Base-by-base conservation (phyloP, 2,888 invertebrate genomes). In the Noctua fimbriata region DNA sequence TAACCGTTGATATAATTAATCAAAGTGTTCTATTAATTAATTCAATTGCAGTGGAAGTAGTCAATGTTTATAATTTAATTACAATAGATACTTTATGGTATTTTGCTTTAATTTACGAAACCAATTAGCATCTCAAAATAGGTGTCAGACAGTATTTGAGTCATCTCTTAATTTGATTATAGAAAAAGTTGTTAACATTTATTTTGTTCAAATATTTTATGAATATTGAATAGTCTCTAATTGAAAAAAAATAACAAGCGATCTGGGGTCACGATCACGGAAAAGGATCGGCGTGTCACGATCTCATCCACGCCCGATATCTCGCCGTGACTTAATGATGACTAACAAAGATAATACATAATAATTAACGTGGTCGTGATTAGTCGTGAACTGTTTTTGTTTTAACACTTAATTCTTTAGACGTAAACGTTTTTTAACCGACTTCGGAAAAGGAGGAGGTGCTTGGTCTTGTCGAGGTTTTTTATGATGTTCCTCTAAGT, bases 251-350 rank as follows among this genome's bases (percentile, higher is more conserved):
- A 90, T 69, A 83, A 89, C 82, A 82, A 78, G 77, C 74, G 88
- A 90, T 88, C 89, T 86, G 87, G 86, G 86, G 89, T 91, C 95
- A 95, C 94, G 96, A 96, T 90, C 91, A 87, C 95, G 96, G 95
- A 96, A 95, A 92, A 93, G 93, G 91, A 91, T 91, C 88, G 79
- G 78, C 89, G 36, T 78, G 90, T 94, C 95, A 95, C 95, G 95
- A 95, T 85, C 87, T 80, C 86, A 81, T 88, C 87, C 81, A 77
- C 87, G 86, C 88, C 88, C 88, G 88, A 87, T 88, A 83, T 86
- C 91, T 90, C 41, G 6, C 89, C 92, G 92, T 93, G 93, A 93
- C 92, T 92, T 79, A 73, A 47, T 66, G 81, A 85, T 84, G 81
- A 85, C 71, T 79, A 87, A 81, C 82, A 83, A 78, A 81, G 73